Conservation (phyloP, 2,797 vertebrate species). For the Acanthornis magna region DNA sequence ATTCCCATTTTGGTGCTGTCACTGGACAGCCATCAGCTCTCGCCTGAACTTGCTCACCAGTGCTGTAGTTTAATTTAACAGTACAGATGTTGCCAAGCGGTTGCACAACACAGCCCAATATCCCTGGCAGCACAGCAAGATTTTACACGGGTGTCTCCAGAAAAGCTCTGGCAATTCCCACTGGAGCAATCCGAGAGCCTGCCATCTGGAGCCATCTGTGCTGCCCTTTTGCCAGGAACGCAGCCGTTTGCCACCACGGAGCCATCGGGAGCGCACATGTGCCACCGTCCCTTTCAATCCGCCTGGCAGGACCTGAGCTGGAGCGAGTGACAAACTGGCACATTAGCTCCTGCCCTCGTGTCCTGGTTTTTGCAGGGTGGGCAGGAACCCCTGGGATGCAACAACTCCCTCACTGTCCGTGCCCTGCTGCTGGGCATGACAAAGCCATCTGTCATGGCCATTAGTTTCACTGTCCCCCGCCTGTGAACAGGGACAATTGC, state of each 20-base stretch:
- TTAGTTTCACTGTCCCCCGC: background rate
- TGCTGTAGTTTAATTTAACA: background rate
- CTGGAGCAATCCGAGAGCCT: background rate
- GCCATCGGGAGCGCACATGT: background rate
- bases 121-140: background rate
- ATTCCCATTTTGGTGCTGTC: background rate
- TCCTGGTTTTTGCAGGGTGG: background rate
- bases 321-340: background rate
- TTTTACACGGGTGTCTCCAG: background rate
- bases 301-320: background rate
- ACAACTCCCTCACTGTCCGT: background rate
- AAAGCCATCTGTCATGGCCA: background rate
- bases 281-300: background rate
- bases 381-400: background rate
- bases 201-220: conserved; percentile 48
- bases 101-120: background rate
- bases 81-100: background rate
- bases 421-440: background rate
- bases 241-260: background rate
- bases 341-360: background rate
- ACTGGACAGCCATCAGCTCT: background rate
- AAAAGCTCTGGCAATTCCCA: conserved; percentile 12
- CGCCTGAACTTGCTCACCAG: background rate
- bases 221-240: background rate
- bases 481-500: background rate